Conservation (phyloP, 1,140 invertebrate species). For the Dinoponera quadriceps region DNA sequence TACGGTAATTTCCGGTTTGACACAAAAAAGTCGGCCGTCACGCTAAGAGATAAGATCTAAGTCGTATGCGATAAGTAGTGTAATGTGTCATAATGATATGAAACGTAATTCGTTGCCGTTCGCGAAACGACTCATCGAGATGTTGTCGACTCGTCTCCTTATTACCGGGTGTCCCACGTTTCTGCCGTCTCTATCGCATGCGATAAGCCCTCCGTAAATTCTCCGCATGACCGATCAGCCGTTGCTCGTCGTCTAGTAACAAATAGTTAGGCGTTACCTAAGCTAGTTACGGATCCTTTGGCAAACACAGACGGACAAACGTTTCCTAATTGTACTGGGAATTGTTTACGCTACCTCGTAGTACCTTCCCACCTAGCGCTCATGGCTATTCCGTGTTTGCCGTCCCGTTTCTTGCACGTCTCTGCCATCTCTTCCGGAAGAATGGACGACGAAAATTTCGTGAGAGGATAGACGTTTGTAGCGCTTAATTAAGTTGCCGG, state of each 20-base stretch:
- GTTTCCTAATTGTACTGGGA: constrained; percentile 79
- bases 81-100: neutral
- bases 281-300: constrained; percentile 78
- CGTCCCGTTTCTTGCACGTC: constrained; percentile 65
- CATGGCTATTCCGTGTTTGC: constrained; percentile 69
- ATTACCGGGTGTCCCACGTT: neutral
- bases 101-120: neutral
- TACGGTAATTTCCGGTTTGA: neutral
- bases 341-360: constrained; percentile 75
- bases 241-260: constrained; percentile 49
- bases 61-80: neutral
- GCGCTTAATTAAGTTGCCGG: constrained; percentile 65
- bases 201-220: constrained; percentile 58
- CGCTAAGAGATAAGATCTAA: constrained; percentile 20
- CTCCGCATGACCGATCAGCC: constrained; percentile 61
- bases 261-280: constrained; percentile 76
- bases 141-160: constrained; percentile 28
- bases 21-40: neutral
- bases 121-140: neutral
- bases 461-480: constrained; percentile 36
- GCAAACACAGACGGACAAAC: constrained; percentile 78
- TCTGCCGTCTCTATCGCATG: neutral
- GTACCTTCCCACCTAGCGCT: constrained; percentile 64
- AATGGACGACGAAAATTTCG: constrained; percentile 59
- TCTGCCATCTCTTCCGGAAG: constrained; percentile 73